These are phyloP conservation scores for Hiodon tergisus DNA, from an alignment of 2,113 vertebrate species.

Conservation along the genomic window DNA sequence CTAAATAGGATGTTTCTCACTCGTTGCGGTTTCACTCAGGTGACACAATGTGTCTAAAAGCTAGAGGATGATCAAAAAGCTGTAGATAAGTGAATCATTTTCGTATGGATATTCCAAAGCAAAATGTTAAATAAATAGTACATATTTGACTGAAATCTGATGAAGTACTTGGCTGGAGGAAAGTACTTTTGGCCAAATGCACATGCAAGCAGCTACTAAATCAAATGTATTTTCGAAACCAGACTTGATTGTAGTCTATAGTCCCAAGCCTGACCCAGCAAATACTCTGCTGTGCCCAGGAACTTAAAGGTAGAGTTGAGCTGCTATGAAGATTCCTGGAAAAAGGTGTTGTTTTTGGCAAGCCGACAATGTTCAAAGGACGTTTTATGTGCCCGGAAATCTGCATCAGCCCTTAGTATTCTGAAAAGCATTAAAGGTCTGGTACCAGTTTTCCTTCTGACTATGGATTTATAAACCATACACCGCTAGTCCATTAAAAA, in stretches of 20 bases:
- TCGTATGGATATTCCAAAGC: background rate
- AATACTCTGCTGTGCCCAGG: constrained; percentile 43
- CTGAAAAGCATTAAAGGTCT: constrained; percentile 47
- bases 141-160: constrained; percentile 20
- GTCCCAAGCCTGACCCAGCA: constrained; percentile 52
- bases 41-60: background rate
- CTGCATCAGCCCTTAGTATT: constrained; percentile 45
- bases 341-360: constrained; percentile 57
- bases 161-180: constrained; percentile 33
- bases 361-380: constrained; percentile 42
- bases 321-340: constrained; percentile 50
- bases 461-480: constrained; percentile 47
- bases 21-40: background rate
- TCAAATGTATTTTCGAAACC: constrained; percentile 57
- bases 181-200: constrained; percentile 49
- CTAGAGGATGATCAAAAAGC: background rate
- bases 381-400: constrained; percentile 33
- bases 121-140: background rate
- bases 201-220: constrained; percentile 47
- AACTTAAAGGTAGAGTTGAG: constrained; percentile 47
- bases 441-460: constrained; percentile 47
- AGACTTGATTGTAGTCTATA: constrained; percentile 55
- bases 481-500: constrained; percentile 53
- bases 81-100: background rate
- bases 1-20: background rate